Evolutionary conservation across 2,113 vertebrate genomes (phyloP).

Genomic region (Mesoclemmys tuberculata): DNA sequence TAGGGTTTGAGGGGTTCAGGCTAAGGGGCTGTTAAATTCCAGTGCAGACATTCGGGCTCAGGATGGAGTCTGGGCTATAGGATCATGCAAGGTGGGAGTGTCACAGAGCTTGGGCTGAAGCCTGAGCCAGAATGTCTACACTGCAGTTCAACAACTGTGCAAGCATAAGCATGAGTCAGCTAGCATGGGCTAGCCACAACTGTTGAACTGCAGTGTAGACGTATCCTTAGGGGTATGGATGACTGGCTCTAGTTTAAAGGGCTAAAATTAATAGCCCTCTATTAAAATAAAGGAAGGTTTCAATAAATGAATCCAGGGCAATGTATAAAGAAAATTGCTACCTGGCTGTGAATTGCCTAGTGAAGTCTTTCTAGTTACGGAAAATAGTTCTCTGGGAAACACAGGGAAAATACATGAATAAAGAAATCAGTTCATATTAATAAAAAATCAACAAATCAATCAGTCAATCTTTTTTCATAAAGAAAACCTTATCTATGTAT

Average conservation of each 20-base stretch:
- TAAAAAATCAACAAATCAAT: background rate
- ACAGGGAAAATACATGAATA: background rate
- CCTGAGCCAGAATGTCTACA: background rate
- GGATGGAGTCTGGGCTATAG: no score
- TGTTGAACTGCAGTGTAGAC: background rate
- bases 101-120: background rate
- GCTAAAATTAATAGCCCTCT: background rate
- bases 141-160: background rate
- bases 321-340: background rate
- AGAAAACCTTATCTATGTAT: background rate
- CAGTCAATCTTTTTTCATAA: background rate
- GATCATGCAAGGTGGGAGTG: background rate
- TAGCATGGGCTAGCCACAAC: background rate
- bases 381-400: background rate
- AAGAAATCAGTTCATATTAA: background rate
- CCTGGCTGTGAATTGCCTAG: background rate
- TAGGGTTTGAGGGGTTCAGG: no score
- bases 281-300: background rate
- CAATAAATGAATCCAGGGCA: background rate
- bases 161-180: background rate
- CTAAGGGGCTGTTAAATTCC: no score
- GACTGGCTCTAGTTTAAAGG: slow-evolving; percentile 9
- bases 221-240: background rate
- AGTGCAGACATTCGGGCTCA: no score
- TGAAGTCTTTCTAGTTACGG: background rate